phyloP scores from a whole-genome alignment of 2,113 vertebrate species.

The Hemibagrus wyckioides region DNA sequence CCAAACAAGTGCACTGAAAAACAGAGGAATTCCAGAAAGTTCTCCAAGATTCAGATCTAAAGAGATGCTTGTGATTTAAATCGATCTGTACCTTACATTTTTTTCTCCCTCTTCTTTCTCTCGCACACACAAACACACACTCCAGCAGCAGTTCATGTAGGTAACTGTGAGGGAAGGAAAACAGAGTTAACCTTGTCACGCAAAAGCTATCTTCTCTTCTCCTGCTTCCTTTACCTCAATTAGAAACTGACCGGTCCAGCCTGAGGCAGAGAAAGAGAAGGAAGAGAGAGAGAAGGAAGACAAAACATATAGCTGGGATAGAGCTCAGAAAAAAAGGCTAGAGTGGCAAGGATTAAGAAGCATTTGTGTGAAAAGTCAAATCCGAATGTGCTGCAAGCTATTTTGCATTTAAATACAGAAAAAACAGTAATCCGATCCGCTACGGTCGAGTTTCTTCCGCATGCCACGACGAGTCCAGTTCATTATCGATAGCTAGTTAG shows the following conservation, averaged over 20 bases:
- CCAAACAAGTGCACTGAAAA: neutral
- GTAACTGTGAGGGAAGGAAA: slow-evolving; percentile 13
- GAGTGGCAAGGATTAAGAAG: neutral
- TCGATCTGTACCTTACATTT: neutral
- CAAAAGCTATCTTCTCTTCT: neutral
- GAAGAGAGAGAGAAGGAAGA: neutral
- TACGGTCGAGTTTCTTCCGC: neutral
- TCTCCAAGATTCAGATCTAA: neutral
- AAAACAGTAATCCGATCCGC: too few relatives aligned
- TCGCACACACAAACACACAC: neutral
- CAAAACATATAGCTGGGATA: neutral
- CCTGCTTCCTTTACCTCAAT: slow-evolving; percentile 27
- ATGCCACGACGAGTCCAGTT: neutral
- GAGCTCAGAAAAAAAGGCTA: neutral
- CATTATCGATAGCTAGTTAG: neutral
- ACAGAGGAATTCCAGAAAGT: neutral
- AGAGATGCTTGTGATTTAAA: neutral
- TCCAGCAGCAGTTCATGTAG: neutral
- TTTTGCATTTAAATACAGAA: neutral
- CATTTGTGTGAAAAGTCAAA: neutral
- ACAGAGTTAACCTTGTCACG: slow-evolving; percentile 30
- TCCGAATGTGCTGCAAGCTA: neutral
- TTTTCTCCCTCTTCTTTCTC: slow-evolving; percentile 10
- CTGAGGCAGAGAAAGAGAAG: slow-evolving; percentile 9
- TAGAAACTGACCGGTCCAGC: slow-evolving; percentile 2